phyloP scores from a whole-genome alignment of 2,888 invertebrate species.

The Paralinhomoeus sp. region DNA sequence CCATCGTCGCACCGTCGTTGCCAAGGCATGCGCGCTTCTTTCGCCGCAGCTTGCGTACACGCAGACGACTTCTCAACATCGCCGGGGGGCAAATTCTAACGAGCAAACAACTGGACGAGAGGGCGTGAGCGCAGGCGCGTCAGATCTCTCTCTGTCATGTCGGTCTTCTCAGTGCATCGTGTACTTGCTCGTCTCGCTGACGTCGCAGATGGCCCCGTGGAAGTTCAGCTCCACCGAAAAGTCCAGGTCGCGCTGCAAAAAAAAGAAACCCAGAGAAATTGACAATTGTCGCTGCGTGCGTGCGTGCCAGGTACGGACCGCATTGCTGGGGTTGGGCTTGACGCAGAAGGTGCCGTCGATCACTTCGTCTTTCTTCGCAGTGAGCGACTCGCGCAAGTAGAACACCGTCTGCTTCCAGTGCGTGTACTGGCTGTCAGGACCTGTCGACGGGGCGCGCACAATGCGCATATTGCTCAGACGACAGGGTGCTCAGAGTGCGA shows the following conservation, averaged over 20 bases:
- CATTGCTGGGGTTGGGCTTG: conserved; percentile 85
- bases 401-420: conserved; percentile 99
- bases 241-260: conserved; percentile 58
- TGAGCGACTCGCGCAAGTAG: conserved; percentile 87
- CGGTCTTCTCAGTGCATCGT: conserved; percentile 35
- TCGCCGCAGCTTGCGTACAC: too few relatives aligned
- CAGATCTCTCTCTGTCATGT: too few relatives aligned
- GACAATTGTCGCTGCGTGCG: too few relatives aligned
- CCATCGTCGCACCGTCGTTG: background rate
- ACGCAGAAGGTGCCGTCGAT: conserved; percentile 70
- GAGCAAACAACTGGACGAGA: background rate
- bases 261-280: too few relatives aligned
- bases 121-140: background rate
- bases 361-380: conserved; percentile 77
- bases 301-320: conserved; percentile 30
- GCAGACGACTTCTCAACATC: too few relatives aligned
- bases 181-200: conserved; percentile 29
- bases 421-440: conserved; percentile 88
- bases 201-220: conserved; percentile 30
- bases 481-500: too few relatives aligned
- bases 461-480: too few relatives aligned
- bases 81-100: background rate
- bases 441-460: too few relatives aligned
- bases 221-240: conserved; percentile 63
- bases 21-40: too few relatives aligned